Evolutionary conservation across 2,888 invertebrate genomes (phyloP).

Genomic region (Salticus scenicus): DNA sequence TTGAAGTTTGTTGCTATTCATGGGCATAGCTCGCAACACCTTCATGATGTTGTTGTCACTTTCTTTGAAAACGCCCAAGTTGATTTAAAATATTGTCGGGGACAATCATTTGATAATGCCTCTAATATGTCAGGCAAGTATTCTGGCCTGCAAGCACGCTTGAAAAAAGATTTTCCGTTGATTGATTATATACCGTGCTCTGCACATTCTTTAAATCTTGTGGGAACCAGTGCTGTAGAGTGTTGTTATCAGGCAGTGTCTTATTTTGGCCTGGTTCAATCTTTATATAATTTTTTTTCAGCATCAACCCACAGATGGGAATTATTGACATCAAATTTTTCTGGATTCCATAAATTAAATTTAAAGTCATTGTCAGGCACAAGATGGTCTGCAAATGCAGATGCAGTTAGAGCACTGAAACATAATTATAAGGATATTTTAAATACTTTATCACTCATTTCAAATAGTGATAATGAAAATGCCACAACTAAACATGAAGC

Average conservation of each 20-base stretch:
- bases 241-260: neutral
- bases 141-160: neutral
- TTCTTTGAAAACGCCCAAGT: neutral
- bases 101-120: slow-evolving; percentile 13
- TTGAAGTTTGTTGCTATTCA: neutral
- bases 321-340: neutral
- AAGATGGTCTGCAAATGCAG: slow-evolving; percentile 11
- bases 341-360: neutral
- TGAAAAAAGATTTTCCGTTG: neutral
- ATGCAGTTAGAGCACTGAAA: neutral
- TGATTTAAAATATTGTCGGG: neutral
- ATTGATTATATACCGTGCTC: neutral
- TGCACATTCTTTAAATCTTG: neutral
- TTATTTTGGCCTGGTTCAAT: neutral
- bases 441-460: neutral
- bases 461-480: neutral
- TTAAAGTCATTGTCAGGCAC: neutral
- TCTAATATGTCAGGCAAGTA: slow-evolving; percentile 2
- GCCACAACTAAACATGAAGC: neutral
- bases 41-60: neutral
- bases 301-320: neutral
- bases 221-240: neutral
- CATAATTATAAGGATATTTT: neutral
- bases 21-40: neutral
- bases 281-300: slow-evolving; percentile 2